phyloP scores from a whole-genome alignment of 2,797 vertebrate genomes.

The Cryptoblepharus egeriae region DNA sequence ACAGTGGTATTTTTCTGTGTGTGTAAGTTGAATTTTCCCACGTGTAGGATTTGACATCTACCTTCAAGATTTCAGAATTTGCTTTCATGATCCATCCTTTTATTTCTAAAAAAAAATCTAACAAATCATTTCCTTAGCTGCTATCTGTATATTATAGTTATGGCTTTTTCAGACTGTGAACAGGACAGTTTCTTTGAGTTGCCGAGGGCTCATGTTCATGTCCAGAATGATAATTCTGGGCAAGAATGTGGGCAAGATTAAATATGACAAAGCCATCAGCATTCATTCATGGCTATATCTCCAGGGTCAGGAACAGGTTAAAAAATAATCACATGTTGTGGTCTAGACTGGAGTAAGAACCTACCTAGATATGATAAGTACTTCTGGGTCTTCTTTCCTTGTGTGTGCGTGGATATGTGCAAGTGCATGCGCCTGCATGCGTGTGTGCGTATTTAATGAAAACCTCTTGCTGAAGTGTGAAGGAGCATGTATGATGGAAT shows the following conservation, averaged over 20 bases:
- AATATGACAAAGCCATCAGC: not conserved
- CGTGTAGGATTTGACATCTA: slow-evolving; percentile 49
- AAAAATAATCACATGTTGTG: too few species aligned
- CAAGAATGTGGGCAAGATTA: too few species aligned
- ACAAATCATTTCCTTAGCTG: not conserved
- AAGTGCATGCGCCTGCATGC: too few species aligned
- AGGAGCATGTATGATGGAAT: too few species aligned
- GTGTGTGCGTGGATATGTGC: too few species aligned
- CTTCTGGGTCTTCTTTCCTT: not conserved
- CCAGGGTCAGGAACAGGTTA: not conserved
- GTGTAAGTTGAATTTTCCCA: slow-evolving; percentile 36
- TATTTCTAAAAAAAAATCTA: too few species aligned
- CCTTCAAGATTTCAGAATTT: slow-evolving; percentile 40
- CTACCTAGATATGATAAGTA: too few species aligned
- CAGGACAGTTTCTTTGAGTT: not conserved
- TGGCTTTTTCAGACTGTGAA: not conserved
- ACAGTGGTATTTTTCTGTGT: slow-evolving; percentile 55
- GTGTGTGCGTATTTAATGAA: not conserved
- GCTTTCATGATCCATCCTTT: too few species aligned
- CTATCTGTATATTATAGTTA: not conserved
- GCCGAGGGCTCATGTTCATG: not conserved
- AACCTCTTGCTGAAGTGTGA: not conserved
- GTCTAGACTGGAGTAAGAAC: too few species aligned
- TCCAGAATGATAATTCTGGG: not conserved
- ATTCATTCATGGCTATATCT: not conserved